A percentile compares a stretch with the other conserved stretches of the same genome.
phyloP scores from a whole-genome alignment of 2,797 vertebrate genomes.

The Smutsia gigantea region DNA sequence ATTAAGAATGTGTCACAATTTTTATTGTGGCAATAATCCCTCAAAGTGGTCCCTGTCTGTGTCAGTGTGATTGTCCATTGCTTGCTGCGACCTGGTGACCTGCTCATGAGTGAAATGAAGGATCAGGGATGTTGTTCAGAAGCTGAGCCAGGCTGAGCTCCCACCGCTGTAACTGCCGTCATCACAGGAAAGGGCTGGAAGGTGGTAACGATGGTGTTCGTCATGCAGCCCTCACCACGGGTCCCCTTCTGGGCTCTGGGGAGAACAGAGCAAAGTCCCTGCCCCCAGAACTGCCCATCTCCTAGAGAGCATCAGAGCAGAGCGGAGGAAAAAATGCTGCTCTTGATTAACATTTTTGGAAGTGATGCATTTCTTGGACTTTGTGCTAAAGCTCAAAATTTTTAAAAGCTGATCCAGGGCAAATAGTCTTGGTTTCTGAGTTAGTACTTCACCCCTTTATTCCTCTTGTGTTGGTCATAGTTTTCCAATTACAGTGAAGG shows the following conservation, averaged over 20 bases:
- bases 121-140: background rate
- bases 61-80: background rate
- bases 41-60: background rate
- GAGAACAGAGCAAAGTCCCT: background rate
- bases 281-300: background rate
- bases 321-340: background rate
- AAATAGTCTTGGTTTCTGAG: background rate
- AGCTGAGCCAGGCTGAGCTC: background rate
- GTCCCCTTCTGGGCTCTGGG: background rate
- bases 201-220: accelerated
- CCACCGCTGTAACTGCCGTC: background rate
- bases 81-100: background rate
- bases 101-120: background rate
- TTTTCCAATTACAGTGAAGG: background rate
- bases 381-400: background rate
- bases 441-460: background rate
- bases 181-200: accelerated
- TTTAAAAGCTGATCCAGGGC: background rate
- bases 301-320: background rate
- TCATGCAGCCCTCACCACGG: accelerated
- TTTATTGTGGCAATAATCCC: no score
- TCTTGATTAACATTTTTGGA: background rate
- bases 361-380: background rate
- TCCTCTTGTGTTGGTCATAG: background rate
- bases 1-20: background rate